A percentile compares a stretch with the other conserved stretches of the same genome.
phyloP scores from a whole-genome alignment of 2,113 vertebrate genomes.

The Azemiops feae region DNA sequence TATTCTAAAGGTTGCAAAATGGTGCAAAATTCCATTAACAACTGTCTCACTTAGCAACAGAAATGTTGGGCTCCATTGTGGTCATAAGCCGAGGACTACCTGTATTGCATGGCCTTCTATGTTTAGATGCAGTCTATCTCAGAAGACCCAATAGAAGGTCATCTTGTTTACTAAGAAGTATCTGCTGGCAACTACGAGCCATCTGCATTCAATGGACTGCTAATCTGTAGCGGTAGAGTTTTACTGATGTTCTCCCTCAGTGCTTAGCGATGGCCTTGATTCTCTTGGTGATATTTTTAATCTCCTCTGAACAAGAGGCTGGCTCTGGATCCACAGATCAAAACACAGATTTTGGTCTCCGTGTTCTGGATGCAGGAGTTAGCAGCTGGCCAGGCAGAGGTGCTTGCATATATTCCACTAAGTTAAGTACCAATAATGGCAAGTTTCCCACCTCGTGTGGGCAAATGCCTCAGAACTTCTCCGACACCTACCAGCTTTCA shows the following conservation, averaged over 20 bases:
- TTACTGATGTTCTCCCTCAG: not conserved
- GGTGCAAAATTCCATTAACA: too few relatives aligned
- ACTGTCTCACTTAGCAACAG: too few relatives aligned
- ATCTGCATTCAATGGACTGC: not conserved
- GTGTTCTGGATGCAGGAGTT: constrained; percentile 24
- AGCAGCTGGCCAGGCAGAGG: constrained; percentile 27
- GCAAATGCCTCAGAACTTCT: constrained; percentile 58
- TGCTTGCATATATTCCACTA: constrained; percentile 39
- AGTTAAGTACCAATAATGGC: not conserved
- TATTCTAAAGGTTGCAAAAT: too few relatives aligned
- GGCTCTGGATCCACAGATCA: not conserved
- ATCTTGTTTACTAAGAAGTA: not conserved
- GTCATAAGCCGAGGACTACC: too few relatives aligned
- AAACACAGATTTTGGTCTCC: not conserved
- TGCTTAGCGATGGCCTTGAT: not conserved
- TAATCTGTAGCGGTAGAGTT: not conserved
- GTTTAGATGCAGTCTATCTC: not conserved
- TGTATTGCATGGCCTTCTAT: not conserved
- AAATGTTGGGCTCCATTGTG: too few relatives aligned
- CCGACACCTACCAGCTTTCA: constrained; percentile 66
- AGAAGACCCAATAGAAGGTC: not conserved
- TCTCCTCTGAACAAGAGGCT: not conserved
- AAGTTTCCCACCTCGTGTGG: constrained; percentile 49
- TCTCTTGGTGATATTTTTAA: not conserved
- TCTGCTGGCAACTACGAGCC: not conserved